phyloP scores from a whole-genome alignment of 92 coral and sea anemone genomes.

The Epizoanthus ramosus region DNA sequence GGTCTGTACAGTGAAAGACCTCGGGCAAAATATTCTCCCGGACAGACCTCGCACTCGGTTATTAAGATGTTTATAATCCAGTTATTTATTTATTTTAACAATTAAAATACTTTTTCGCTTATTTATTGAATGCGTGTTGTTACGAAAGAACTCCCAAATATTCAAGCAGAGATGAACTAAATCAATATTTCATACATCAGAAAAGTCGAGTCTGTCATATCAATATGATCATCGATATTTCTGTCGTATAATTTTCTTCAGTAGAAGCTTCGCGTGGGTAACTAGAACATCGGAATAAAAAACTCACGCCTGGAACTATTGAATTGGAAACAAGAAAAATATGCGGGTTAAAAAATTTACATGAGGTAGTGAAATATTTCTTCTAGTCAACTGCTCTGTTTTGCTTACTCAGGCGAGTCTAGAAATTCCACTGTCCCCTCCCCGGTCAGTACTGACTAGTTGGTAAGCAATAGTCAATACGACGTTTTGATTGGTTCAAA shows the following conservation, averaged over 20 bases:
- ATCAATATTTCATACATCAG: background rate
- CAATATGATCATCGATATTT: background rate
- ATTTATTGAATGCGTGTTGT: no score
- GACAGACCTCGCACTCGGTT: no score
- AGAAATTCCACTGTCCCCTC: background rate
- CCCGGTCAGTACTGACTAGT: background rate
- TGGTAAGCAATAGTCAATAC: background rate
- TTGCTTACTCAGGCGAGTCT: no score
- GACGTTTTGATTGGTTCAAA: conserved; percentile 30
- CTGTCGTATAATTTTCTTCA: background rate
- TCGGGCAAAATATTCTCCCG: no score
- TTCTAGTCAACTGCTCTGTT: background rate
- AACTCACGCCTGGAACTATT: background rate
- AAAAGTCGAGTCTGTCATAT: background rate
- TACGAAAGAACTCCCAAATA: no score
- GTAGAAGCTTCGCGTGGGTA: background rate
- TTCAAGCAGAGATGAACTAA: background rate
- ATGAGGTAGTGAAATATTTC: background rate
- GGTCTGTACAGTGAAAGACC: no score
- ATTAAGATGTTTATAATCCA: no score
- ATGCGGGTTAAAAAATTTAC: background rate
- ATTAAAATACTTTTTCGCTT: no score
- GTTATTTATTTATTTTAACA: no score
- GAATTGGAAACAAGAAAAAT: background rate
- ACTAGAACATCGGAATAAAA: background rate